Conservation (phyloP, 2,888 invertebrate genomes). For the Vandiemenella viatica region DNA sequence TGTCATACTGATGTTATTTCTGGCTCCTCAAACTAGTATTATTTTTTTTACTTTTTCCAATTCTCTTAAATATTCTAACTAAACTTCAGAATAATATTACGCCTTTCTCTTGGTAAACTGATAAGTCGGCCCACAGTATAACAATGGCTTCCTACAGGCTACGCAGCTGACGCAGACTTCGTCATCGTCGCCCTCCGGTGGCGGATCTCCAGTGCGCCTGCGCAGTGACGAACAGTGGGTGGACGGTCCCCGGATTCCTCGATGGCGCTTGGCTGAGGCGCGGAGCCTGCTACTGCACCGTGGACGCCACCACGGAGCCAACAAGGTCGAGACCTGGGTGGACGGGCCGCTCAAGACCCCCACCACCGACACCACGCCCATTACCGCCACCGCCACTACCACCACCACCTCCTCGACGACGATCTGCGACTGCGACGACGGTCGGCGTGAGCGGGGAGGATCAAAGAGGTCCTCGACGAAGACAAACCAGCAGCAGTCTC, state of each 20-base stretch:
- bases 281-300: constrained; percentile 61
- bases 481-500: background rate
- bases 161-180: background rate
- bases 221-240: constrained; percentile 87
- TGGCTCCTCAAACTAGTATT: too few species aligned
- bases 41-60: too few species aligned
- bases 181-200: too few species aligned
- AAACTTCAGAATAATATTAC: too few species aligned
- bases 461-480: background rate
- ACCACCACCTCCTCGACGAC: too few species aligned
- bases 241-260: constrained; percentile 82
- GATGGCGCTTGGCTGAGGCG: constrained; percentile 62
- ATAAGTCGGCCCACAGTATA: too few species aligned
- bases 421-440: background rate
- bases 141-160: too few species aligned
- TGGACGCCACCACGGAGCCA: constrained; percentile 62
- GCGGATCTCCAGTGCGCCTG: background rate
- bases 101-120: too few species aligned
- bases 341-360: constrained; percentile 79
- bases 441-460: background rate
- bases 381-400: too few species aligned
- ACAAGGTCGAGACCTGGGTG: constrained; percentile 85
- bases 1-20: too few species aligned
- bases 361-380: too few species aligned
- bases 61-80: too few species aligned